Evolutionary conservation across 2,888 invertebrate genomes (phyloP).

Genomic region (Oxycera nigricornis): DNA sequence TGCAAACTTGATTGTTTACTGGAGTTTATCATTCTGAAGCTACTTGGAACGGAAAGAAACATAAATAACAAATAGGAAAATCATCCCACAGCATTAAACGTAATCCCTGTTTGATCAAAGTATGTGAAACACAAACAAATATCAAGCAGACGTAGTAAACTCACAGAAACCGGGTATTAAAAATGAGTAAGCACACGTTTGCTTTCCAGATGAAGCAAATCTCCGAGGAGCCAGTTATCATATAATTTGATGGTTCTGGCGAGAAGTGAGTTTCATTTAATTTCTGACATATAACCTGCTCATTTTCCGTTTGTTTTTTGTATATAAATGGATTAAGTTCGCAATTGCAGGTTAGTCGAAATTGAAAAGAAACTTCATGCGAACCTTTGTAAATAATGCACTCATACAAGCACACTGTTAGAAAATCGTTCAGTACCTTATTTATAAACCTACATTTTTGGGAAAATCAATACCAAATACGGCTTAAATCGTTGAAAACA

Average conservation of each 20-base stretch:
- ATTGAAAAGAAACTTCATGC: too few relatives aligned
- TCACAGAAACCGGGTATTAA: slow-evolving; percentile 17
- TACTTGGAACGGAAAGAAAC: not conserved
- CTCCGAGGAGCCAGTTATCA: slow-evolving; percentile 23
- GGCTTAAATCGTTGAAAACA: too few relatives aligned
- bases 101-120: slow-evolving; percentile 37
- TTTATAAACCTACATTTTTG: too few relatives aligned
- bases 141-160: slow-evolving; percentile 27
- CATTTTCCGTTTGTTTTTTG: slow-evolving; percentile 18
- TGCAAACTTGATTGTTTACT: slow-evolving; percentile 16
- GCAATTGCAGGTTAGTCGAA: too few relatives aligned
- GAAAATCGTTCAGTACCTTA: too few relatives aligned
- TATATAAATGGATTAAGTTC: slow-evolving; percentile 29
- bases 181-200: slow-evolving; percentile 33
- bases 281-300: slow-evolving; percentile 1
- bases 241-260: slow-evolving; percentile 27
- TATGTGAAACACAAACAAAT: slow-evolving; percentile 34
- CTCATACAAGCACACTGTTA: too few relatives aligned
- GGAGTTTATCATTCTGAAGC: slow-evolving; percentile 31
- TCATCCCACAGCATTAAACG: slow-evolving; percentile 33
- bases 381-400: too few relatives aligned
- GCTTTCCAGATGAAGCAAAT: slow-evolving; percentile 30
- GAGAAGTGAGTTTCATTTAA: slow-evolving; percentile 10
- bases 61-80: slow-evolving; percentile 35
- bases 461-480: too few relatives aligned